Percentiles rank a stretch among this genome's conserved stretches.
These are phyloP conservation scores for Podarcis muralis DNA, from an alignment of 2,113 vertebrate species.

Conservation along the genomic window DNA sequence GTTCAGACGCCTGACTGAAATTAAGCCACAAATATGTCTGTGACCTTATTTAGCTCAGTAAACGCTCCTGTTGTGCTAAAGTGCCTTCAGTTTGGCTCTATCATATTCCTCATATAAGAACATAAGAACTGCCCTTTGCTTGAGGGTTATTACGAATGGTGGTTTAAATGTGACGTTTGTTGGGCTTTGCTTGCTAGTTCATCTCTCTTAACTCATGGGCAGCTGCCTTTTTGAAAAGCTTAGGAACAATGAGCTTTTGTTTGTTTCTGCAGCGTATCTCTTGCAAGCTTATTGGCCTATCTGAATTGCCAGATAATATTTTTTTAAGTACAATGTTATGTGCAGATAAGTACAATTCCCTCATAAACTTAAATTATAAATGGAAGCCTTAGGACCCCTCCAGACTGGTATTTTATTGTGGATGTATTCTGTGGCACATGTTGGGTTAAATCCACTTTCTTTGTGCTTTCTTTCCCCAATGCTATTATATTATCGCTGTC, in stretches of 20 bases:
- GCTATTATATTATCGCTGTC: too few species aligned
- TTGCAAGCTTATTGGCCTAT: background rate
- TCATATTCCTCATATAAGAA: background rate
- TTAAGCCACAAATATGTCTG: background rate
- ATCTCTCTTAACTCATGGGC: background rate
- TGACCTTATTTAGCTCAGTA: background rate
- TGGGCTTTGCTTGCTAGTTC: background rate
- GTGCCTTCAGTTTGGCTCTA: background rate
- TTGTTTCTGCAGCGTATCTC: background rate
- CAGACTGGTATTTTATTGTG: too few species aligned
- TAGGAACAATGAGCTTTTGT: background rate
- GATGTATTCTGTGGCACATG: too few species aligned
- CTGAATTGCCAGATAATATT: background rate
- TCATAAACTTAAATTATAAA: background rate
- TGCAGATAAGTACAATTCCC: background rate
- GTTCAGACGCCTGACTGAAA: background rate
- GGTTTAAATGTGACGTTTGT: background rate
- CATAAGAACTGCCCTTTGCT: background rate
- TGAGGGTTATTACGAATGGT: background rate
- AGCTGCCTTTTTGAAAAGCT: background rate
- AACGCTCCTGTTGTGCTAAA: background rate
- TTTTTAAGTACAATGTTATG: background rate
- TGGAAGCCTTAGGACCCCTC: too few species aligned
- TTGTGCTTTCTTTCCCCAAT: too few species aligned
- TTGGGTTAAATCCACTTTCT: too few species aligned